These are phyloP conservation scores for Matsumurasca onukii DNA, from an alignment of 1,140 invertebrate genomes.

Conservation along the genomic window DNA sequence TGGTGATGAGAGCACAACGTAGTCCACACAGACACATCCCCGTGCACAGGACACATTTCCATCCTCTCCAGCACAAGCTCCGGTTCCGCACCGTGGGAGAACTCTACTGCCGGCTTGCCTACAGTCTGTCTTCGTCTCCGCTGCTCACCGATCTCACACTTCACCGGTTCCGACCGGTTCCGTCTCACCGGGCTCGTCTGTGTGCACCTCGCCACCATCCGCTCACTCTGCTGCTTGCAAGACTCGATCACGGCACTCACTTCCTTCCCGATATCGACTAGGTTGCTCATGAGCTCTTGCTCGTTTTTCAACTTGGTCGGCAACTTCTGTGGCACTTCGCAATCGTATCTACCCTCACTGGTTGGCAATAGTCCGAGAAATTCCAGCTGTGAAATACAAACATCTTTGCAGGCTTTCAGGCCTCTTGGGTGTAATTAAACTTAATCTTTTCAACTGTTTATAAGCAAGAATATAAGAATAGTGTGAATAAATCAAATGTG, in stretches of 20 bases:
- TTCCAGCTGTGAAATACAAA: slow-evolving; percentile 4
- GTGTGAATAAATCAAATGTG: too few species aligned
- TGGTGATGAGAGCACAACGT: not conserved
- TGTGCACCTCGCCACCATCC: not conserved
- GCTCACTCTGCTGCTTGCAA: too few species aligned
- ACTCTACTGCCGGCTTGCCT: not conserved
- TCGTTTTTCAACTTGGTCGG: slow-evolving; percentile 12
- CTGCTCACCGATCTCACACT: not conserved
- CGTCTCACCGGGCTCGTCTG: not conserved
- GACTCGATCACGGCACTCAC: not conserved
- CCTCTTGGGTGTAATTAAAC: too few species aligned
- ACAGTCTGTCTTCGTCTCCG: not conserved
- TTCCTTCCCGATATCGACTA: not conserved
- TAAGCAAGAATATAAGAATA: too few species aligned
- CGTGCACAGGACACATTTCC: slow-evolving; percentile 8
- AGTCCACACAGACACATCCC: slow-evolving; percentile 7
- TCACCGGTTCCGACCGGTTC: not conserved
- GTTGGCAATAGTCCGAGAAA: slow-evolving; percentile 9
- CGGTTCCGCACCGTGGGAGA: not conserved
- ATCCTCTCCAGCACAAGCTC: not conserved
- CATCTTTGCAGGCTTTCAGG: too few species aligned
- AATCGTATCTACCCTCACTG: not conserved
- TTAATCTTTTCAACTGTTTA: too few species aligned
- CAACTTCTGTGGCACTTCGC: too few species aligned
- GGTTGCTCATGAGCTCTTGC: not conserved